Conservation (phyloP, 2,888 invertebrate genomes). For the Myopa testacea region DNA sequence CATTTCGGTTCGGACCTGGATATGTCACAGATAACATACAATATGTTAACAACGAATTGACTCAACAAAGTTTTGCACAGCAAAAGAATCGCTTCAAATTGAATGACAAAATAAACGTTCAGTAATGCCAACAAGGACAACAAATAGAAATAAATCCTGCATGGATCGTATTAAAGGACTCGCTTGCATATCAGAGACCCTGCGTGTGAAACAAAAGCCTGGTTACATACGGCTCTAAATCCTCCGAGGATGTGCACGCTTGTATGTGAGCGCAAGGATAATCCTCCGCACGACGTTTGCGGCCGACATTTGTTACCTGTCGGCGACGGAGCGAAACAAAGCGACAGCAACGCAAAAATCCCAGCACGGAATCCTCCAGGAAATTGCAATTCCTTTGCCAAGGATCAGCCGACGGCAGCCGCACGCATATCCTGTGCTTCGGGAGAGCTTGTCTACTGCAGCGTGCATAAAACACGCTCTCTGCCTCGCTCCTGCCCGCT, state of each 20-base stretch:
- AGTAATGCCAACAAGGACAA: not conserved
- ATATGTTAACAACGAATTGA: too few relatives aligned
- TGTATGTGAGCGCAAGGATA: constrained; percentile 11
- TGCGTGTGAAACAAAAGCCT: not conserved
- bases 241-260: not conserved
- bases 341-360: not conserved
- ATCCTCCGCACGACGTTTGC: constrained; percentile 22
- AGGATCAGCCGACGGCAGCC: not conserved
- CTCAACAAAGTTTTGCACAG: not conserved
- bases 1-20: too few relatives aligned
- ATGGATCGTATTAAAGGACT: too few relatives aligned
- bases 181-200: not conserved
- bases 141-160: too few relatives aligned
- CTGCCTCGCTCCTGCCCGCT: not conserved
- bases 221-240: not conserved
- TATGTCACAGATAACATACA: too few relatives aligned
- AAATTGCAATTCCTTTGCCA: constrained; percentile 15
- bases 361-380: not conserved
- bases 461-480: not conserved
- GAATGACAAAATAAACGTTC: not conserved
- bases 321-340: constrained; percentile 4
- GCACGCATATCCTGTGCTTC: not conserved
- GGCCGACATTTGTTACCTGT: constrained; percentile 29
- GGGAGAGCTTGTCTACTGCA: not conserved
- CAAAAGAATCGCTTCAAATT: not conserved